Evolutionary conservation across 2,113 vertebrate species (phyloP).

Genomic region (Ammodytes marinus): DNA sequence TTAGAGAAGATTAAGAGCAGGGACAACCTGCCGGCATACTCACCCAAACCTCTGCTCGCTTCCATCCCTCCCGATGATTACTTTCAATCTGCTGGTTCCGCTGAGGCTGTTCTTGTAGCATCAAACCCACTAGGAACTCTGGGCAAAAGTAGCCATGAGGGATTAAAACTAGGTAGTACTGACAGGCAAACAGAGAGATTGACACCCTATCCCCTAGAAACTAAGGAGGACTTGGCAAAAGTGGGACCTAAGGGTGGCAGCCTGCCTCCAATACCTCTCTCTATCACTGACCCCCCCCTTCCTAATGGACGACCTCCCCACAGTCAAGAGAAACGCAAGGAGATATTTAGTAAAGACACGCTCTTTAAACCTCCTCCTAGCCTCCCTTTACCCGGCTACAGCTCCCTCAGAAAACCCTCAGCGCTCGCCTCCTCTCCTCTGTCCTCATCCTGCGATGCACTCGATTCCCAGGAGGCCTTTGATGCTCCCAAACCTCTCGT

Average conservation of each 20-base stretch:
- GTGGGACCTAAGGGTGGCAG: conserved; percentile 74
- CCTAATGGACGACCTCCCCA: conserved; percentile 88
- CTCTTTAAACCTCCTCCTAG: conserved; percentile 94
- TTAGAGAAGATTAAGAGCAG: conserved; percentile 90
- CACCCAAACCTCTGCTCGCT: conserved; percentile 84
- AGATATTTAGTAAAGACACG: conserved; percentile 97
- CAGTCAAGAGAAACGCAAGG: conserved; percentile 94
- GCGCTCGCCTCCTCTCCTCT: conserved; percentile 82
- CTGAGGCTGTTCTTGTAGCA: conserved; percentile 89
- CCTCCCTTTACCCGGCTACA: conserved; percentile 87
- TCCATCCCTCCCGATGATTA: conserved; percentile 88
- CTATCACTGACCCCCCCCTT: conserved; percentile 83
- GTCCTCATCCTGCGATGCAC: conserved; percentile 86
- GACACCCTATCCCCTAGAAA: conserved; percentile 86
- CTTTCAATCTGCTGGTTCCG: conserved; percentile 93
- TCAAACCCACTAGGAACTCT: conserved; percentile 90
- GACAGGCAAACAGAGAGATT: conserved; percentile 89
- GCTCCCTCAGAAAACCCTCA: conserved; percentile 90
- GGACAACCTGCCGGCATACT: conserved; percentile 90
- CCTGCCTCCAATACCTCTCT: conserved; percentile 77
- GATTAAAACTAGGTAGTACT: conserved; percentile 86
- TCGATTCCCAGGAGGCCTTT: conserved; percentile 91
- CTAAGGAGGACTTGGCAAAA: conserved; percentile 90
- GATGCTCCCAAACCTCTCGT: conserved; percentile 89
- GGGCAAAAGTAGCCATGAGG: conserved; percentile 90